These are phyloP conservation scores for Cheilosia variabilis DNA, from an alignment of 2,888 invertebrate species.

Conservation along the genomic window DNA sequence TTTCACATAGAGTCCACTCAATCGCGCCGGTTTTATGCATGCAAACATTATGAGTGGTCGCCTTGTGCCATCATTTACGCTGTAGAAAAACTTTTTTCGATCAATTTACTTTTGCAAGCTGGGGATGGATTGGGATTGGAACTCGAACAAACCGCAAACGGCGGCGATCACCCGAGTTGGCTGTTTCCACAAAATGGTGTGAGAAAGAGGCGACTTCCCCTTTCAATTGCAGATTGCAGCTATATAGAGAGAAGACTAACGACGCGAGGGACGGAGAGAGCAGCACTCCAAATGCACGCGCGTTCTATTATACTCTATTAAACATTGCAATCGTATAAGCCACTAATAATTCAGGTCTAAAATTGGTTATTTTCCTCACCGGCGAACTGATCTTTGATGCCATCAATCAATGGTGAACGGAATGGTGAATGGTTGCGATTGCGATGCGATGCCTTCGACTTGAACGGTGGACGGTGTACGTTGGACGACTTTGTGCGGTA, in stretches of 20 bases:
- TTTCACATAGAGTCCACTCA: constrained; percentile 54
- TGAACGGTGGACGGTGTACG: neutral
- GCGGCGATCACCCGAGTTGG: constrained; percentile 9
- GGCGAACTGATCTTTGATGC: constrained; percentile 42
- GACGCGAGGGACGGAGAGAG: neutral
- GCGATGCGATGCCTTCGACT: constrained; percentile 8
- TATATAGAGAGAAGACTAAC: neutral
- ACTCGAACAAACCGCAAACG: constrained; percentile 18
- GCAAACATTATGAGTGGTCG: constrained; percentile 14
- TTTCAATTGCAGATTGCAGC: constrained; percentile 17
- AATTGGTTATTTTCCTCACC: constrained; percentile 36
- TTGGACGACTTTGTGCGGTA: constrained; percentile 14
- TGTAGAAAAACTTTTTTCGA: constrained; percentile 24
- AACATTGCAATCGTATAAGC: constrained; percentile 36
- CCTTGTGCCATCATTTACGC: constrained; percentile 40
- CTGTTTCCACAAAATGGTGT: constrained; percentile 25
- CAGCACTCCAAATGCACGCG: constrained; percentile 37
- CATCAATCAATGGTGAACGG: constrained; percentile 47
- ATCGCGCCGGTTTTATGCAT: constrained; percentile 55
- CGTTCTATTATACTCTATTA: constrained; percentile 46
- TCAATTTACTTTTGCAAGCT: constrained; percentile 37
- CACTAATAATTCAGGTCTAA: constrained; percentile 49
- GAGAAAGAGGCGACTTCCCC: constrained; percentile 42
- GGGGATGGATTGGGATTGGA: constrained; percentile 4
- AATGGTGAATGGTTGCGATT: constrained; percentile 14